Base-by-base conservation (phyloP, 2,113 vertebrate species). In the Pogonocichla stellata region DNA sequence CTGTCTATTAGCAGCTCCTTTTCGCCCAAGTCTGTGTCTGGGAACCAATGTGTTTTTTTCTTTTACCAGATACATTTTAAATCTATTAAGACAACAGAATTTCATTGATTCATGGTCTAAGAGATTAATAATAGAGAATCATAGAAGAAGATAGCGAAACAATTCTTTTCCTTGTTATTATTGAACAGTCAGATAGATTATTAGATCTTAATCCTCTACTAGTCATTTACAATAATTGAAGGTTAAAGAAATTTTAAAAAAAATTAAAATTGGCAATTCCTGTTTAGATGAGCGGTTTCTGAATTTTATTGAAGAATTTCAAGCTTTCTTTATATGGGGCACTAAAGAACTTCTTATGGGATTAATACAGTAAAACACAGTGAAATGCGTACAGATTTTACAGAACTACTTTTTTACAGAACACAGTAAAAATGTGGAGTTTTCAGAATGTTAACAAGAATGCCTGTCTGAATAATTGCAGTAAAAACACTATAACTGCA, bases 11-110 rank as follows among this genome's bases (percentile, higher is more conserved):
- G 5, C 14, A 34, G 7, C 9, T 83, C 19, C 19, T 53, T 36
- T 20, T 3, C 9, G 0, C 9, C 1, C 6, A 3, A 56, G 8
- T 78, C 29, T 66, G n/a, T 9, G 33, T 8, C 15, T 62, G 25
- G 12, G 8, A 94, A 64, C 10, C 23, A 78, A 17, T 34, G 14
- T 54, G 5, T 50, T 81, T 40, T 29, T 48, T 72, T 51, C 25
- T 65, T 78, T 79, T 28, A 45, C 28, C 19, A 74, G 38, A 20
- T 74, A 75, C 7, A 82, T 26, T 60, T 88, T 67, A 58, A 85
- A 19, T 67, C 9, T 79, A 1, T 60, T 54, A 51, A 43, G 9
- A 23, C 67, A 79, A 81, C 19, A 67, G 4, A 8, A 72, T 86
- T 88, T 75, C 19, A 67, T 19, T 95, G 57, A 70, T 87, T 73